Evolutionary conservation across 2,797 vertebrate genomes (phyloP).

Genomic region (Pseudochromis fuscus): DNA sequence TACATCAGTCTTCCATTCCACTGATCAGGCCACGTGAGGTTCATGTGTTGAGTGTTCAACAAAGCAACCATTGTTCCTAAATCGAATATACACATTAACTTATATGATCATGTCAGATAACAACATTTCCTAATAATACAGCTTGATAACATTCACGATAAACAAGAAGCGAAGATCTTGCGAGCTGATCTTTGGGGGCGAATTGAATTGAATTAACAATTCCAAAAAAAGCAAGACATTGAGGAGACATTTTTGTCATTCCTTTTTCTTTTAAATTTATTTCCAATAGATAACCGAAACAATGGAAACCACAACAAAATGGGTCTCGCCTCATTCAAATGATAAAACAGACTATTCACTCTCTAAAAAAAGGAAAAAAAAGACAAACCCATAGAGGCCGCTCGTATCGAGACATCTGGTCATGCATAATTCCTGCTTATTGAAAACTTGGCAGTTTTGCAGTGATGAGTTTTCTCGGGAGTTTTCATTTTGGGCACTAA

Average conservation of each 20-base stretch:
- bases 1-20: constrained; percentile 41
- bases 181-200: constrained; percentile 20
- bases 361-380: constrained; percentile 27
- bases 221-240: constrained; percentile 32
- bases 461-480: constrained; percentile 76
- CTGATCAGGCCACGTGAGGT: constrained; percentile 49
- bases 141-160: constrained; percentile 17
- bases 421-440: constrained; percentile 84
- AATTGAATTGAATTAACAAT: constrained; percentile 20
- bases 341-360: constrained; percentile 60
- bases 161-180: constrained; percentile 29
- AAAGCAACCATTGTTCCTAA: constrained; percentile 45
- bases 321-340: constrained; percentile 51
- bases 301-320: constrained; percentile 36
- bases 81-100: constrained; percentile 34
- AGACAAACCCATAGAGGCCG: constrained; percentile 55
- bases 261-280: constrained; percentile 39
- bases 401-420: constrained; percentile 80
- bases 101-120: constrained; percentile 39
- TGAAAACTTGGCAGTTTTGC: constrained; percentile 77
- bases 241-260: constrained; percentile 29
- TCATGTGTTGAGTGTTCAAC: constrained; percentile 30
- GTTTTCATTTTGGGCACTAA: constrained; percentile 75
- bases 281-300: constrained; percentile 61
- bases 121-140: constrained; percentile 13